Conservation (phyloP, 1,140 invertebrate species). For the Chironomus tepperi region DNA sequence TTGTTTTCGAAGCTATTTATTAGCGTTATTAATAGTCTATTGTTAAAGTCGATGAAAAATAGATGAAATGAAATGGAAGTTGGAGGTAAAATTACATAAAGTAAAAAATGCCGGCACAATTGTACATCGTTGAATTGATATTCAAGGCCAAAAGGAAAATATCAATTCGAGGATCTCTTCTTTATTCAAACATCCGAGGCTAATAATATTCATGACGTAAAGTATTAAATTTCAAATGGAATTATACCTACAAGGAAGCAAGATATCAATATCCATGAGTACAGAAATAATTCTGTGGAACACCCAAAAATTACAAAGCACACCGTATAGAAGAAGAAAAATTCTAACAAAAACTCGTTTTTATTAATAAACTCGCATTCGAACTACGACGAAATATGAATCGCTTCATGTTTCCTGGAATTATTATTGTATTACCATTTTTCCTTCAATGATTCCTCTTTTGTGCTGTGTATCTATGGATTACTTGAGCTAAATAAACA, state of each 20-base stretch:
- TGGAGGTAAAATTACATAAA: not conserved
- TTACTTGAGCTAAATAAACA: conserved; percentile 9
- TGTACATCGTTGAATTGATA: not conserved
- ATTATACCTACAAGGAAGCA: not conserved
- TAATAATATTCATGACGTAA: not conserved
- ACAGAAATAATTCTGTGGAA: not conserved
- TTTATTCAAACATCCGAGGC: not conserved
- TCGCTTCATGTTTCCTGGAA: conserved; percentile 6
- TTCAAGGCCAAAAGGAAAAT: not conserved
- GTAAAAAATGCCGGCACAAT: conserved; percentile 8
- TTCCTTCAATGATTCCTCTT: not conserved
- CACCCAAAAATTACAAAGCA: not conserved
- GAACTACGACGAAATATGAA: not conserved
- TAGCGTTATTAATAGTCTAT: conserved; percentile 7
- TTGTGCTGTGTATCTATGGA: not conserved
- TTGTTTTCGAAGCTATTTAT: not conserved
- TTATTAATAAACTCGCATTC: not conserved
- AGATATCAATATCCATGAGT: not conserved
- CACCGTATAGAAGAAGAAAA: too few species aligned
- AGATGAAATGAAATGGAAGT: conserved; percentile 2
- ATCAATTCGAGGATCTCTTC: not conserved
- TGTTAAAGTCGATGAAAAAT: not conserved
- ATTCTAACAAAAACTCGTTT: not conserved
- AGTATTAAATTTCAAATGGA: conserved; percentile 9
- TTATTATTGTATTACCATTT: not conserved